These are phyloP conservation scores for Arvicanthis niloticus DNA, from an alignment of 2,113 vertebrate genomes.

Conservation along the genomic window DNA sequence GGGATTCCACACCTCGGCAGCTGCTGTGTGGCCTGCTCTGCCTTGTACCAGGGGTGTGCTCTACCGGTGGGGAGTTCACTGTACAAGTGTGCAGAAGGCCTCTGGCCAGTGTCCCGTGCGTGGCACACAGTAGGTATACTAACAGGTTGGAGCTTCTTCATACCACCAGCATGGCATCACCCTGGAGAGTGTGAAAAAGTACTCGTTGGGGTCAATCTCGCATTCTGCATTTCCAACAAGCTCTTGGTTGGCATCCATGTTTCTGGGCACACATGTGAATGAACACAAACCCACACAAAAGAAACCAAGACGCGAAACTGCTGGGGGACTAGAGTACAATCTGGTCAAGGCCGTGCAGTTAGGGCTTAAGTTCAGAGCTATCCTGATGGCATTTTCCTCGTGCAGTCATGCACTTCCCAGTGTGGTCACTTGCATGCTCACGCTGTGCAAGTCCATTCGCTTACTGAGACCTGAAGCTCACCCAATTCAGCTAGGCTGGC, in stretches of 20 bases:
- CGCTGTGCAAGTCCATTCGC: too few species aligned
- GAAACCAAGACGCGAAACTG: neutral
- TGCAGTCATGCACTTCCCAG: neutral
- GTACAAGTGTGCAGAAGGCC: neutral
- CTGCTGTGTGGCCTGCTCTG: too few species aligned
- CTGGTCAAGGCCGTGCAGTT: neutral
- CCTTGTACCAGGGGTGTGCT: neutral
- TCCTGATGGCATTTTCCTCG: neutral
- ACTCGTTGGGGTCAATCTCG: fast-evolving
- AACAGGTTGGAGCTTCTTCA: neutral
- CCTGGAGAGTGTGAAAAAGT: fast-evolving
- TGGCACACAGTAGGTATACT: neutral
- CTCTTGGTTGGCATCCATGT: neutral
- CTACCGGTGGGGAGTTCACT: neutral
- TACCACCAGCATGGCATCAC: neutral
- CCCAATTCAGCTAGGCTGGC: neutral
- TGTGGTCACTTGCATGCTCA: neutral
- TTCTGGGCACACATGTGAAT: neutral
- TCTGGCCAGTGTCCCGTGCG: neutral
- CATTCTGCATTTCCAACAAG: neutral
- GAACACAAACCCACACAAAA: neutral
- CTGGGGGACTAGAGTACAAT: neutral
- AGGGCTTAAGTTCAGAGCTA: neutral
- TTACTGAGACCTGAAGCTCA: neutral
- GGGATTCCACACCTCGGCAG: neutral